Evolutionary conservation across 1,140 invertebrate genomes (phyloP).

Genomic region (Drosophila ambigua): DNA sequence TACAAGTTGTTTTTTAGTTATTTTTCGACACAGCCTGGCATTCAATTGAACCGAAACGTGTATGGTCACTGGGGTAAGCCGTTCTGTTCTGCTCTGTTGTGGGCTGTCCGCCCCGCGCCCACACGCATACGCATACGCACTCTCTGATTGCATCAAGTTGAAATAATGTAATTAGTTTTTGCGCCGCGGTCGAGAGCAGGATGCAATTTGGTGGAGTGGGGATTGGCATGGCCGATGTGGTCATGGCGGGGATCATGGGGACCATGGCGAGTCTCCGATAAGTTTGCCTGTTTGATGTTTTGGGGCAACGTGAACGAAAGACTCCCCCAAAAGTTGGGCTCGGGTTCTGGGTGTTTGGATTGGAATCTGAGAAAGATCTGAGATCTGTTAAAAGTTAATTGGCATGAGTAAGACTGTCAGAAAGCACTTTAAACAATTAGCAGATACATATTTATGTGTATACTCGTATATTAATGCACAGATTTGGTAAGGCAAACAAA

Average conservation of each 20-base stretch:
- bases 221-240: constrained; percentile 20
- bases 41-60: constrained; percentile 77
- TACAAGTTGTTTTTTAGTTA: background rate
- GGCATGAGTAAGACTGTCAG: too few relatives aligned
- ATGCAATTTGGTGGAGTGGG: constrained; percentile 36
- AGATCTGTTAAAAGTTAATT: constrained; percentile 19
- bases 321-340: constrained; percentile 5
- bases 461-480: too few relatives aligned
- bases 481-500: background rate
- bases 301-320: constrained; percentile 28
- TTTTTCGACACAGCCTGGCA: constrained; percentile 25
- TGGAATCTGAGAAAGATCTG: constrained; percentile 9
- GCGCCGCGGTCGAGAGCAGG: constrained; percentile 50
- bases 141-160: constrained; percentile 79
- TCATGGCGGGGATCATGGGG: constrained; percentile 2
- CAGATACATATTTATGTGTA: background rate
- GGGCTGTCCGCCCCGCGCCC: background rate
- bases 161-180: constrained; percentile 82
- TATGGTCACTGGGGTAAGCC: constrained; percentile 56
- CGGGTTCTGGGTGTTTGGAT: constrained; percentile 20
- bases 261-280: constrained; percentile 4
- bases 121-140: constrained; percentile 54
- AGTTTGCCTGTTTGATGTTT: constrained; percentile 29
- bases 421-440: background rate
- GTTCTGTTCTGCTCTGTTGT: background rate